Percentiles rank a stretch among this genome's conserved stretches.
phyloP scores from a whole-genome alignment of 2,888 invertebrate species.

The Trichopria drosophilae region DNA sequence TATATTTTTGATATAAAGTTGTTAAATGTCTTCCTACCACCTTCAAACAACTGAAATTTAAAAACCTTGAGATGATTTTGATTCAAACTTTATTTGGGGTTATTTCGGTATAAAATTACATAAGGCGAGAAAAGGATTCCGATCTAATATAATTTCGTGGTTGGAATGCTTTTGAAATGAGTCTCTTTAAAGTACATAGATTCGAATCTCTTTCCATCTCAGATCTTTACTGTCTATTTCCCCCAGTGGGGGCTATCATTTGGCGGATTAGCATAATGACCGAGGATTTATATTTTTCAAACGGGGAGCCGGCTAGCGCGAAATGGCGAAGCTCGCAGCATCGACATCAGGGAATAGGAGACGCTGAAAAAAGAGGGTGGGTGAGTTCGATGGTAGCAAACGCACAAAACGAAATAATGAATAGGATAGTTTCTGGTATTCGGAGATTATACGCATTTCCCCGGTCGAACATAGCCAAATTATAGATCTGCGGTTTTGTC shows the following conservation, averaged over 20 bases:
- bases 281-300: conserved; percentile 53
- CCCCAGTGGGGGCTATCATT: conserved; percentile 51
- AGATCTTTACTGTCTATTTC: conserved; percentile 33
- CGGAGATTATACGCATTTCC: conserved; percentile 56
- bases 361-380: conserved; percentile 22
- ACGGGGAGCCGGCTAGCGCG: conserved; percentile 23
- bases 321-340: conserved; percentile 31
- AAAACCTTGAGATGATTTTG: too few species aligned
- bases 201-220: conserved; percentile 37
- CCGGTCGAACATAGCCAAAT: conserved; percentile 46
- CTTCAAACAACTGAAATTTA: too few species aligned
- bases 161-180: conserved; percentile 26
- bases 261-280: conserved; percentile 57
- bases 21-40: too few species aligned
- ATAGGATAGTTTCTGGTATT: conserved; percentile 58
- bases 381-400: conserved; percentile 52
- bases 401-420: conserved; percentile 56
- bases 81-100: too few species aligned
- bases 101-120: too few species aligned
- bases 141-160: too few species aligned
- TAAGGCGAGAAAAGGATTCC: too few species aligned
- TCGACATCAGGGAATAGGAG: background rate
- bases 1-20: too few species aligned
- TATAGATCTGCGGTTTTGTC: conserved; percentile 56
- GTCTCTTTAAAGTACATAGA: conserved; percentile 24